These are phyloP conservation scores for Prostheceraeus crozeri DNA, from an alignment of 2,888 invertebrate genomes.

Conservation along the genomic window DNA sequence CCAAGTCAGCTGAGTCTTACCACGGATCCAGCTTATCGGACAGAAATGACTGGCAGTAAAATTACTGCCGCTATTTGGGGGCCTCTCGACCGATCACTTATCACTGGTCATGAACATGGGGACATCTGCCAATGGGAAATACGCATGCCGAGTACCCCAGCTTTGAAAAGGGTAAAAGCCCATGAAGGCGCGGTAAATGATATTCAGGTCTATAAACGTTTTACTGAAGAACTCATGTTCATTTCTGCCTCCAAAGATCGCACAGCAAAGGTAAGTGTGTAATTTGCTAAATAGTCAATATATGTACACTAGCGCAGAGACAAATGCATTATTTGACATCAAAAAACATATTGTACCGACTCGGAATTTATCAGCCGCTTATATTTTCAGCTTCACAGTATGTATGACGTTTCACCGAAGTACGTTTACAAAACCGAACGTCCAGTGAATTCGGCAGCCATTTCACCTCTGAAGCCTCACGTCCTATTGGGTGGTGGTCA, in stretches of 20 bases:
- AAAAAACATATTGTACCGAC: too few relatives aligned
- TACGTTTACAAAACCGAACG: slow-evolving; percentile 95
- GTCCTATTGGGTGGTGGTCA: slow-evolving; percentile 95
- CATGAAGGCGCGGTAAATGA: slow-evolving; percentile 84
- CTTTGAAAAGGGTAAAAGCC: slow-evolving; percentile 68
- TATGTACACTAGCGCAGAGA: neutral
- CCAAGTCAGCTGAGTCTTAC: slow-evolving; percentile 53
- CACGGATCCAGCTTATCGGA: slow-evolving; percentile 26
- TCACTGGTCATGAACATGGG: slow-evolving; percentile 76
- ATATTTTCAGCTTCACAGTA: slow-evolving; percentile 68
- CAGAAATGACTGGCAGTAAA: slow-evolving; percentile 62
- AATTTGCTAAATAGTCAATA: neutral
- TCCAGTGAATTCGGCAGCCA: slow-evolving; percentile 92
- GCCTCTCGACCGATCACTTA: slow-evolving; percentile 64
- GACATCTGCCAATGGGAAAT: slow-evolving; percentile 86
- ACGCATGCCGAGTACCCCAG: slow-evolving; percentile 71
- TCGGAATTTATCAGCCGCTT: neutral
- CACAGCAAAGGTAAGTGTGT: slow-evolving; percentile 68
- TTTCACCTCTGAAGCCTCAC: slow-evolving; percentile 88
- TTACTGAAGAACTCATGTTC: slow-evolving; percentile 88
- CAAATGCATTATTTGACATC: too few relatives aligned
- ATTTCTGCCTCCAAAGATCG: slow-evolving; percentile 93
- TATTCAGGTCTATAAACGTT: slow-evolving; percentile 85
- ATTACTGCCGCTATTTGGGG: slow-evolving; percentile 91
- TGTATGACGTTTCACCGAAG: slow-evolving; percentile 72